phyloP scores from a whole-genome alignment of 2,113 vertebrate species.

The Cyanoramphus novaezelandiae region DNA sequence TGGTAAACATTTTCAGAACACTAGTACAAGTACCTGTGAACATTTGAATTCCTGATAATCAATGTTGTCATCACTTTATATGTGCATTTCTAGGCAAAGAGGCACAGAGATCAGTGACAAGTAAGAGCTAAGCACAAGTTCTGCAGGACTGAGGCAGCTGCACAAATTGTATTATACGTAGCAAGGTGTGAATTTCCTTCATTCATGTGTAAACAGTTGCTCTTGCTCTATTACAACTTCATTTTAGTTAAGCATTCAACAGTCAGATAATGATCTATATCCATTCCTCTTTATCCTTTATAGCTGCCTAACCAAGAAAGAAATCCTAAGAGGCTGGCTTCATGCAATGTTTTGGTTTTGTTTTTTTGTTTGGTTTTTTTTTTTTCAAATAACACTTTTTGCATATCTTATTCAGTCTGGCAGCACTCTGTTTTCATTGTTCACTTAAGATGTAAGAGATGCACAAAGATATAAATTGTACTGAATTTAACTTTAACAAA shows the following conservation, averaged over 20 bases:
- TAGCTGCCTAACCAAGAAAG: not conserved
- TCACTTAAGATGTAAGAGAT: not conserved
- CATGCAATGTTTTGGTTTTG: not conserved
- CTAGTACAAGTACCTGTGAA: not conserved
- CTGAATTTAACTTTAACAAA: not conserved
- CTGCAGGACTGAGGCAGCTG: not conserved
- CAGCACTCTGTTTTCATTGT: not conserved
- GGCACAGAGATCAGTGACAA: not conserved
- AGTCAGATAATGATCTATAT: not conserved
- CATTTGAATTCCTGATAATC: rapidly evolving
- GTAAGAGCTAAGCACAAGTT: not conserved
- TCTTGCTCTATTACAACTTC: not conserved
- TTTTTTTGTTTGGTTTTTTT: not conserved
- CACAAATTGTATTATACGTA: not conserved
- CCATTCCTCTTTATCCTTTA: not conserved
- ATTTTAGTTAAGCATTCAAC: not conserved
- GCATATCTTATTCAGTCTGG: not conserved
- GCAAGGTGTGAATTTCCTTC: not conserved
- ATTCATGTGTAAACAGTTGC: not conserved
- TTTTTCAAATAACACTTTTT: not conserved
- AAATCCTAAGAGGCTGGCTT: not conserved
- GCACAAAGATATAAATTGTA: not conserved
- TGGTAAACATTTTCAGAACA: not conserved
- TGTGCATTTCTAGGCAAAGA: not conserved
- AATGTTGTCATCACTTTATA: rapidly evolving